Percentiles rank a stretch among this genome's conserved stretches.
Conservation (phyloP, 2,888 invertebrate genomes). For the Aradus depressus region DNA sequence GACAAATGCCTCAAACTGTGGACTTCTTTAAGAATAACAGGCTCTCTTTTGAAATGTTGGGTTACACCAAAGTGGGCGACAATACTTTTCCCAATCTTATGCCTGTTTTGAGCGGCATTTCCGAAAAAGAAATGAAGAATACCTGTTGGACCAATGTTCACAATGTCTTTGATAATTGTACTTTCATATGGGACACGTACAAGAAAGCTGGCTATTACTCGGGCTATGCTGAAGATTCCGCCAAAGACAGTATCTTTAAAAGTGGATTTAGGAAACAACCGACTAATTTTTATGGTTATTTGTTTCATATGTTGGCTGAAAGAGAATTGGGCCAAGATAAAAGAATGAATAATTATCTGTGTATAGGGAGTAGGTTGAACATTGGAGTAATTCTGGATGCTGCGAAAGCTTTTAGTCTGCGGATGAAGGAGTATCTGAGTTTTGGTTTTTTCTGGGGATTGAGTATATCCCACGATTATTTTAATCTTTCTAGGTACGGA, state of each 20-base stretch:
- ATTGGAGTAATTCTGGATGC: slow-evolving; percentile 62
- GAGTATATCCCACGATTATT: slow-evolving; percentile 70
- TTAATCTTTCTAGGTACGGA: slow-evolving; percentile 64
- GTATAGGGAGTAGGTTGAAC: slow-evolving; percentile 57
- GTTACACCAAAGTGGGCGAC: slow-evolving; percentile 88
- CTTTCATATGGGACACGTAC: slow-evolving; percentile 74
- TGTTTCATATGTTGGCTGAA: slow-evolving; percentile 60
- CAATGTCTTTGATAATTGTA: slow-evolving; percentile 61
- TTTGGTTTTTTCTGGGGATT: slow-evolving; percentile 80
- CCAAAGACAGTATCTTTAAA: slow-evolving; percentile 66
- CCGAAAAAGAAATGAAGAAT: slow-evolving; percentile 49
- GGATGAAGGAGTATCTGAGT: slow-evolving; percentile 48
- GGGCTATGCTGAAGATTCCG: slow-evolving; percentile 71
- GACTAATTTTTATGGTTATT: slow-evolving; percentile 73
- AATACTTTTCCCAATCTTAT: slow-evolving; percentile 87
- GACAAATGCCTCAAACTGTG: slow-evolving; percentile 68
- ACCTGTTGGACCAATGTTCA: slow-evolving; percentile 50
- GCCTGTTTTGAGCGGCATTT: slow-evolving; percentile 64
- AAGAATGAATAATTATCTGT: slow-evolving; percentile 53
- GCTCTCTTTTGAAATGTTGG: slow-evolving; percentile 63
- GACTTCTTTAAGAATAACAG: slow-evolving; percentile 46
- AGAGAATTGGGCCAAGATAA: slow-evolving; percentile 51
- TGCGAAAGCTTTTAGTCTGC: slow-evolving; percentile 49
- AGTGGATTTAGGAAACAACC: slow-evolving; percentile 66
- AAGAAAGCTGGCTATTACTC: slow-evolving; percentile 62